Conservation (phyloP, 2,113 vertebrate genomes). For the Gorilla gorilla region DNA sequence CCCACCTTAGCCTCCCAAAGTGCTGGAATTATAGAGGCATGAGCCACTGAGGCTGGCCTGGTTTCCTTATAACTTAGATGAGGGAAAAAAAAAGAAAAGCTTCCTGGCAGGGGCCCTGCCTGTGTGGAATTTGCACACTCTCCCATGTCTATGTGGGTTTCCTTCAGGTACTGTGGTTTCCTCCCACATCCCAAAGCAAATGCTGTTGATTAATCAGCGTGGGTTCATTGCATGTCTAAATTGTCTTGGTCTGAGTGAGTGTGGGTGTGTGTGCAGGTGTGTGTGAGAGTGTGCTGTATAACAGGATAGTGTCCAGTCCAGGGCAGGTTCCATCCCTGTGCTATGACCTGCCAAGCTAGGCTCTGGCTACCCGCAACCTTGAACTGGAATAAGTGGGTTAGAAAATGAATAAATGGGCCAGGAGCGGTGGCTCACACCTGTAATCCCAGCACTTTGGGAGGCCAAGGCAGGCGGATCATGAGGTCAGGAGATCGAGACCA, state of each 20-base stretch:
- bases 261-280: background rate
- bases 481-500: too few relatives aligned
- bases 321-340: background rate
- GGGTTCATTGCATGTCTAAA: background rate
- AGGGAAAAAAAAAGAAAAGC: background rate
- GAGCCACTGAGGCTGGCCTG: too few relatives aligned
- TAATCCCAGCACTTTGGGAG: too few relatives aligned
- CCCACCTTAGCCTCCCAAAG: too few relatives aligned
- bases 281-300: background rate
- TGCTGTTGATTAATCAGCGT: too few relatives aligned
- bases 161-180: background rate
- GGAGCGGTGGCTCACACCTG: too few relatives aligned
- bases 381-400: too few relatives aligned
- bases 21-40: too few relatives aligned
- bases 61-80: background rate
- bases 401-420: too few relatives aligned
- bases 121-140: background rate
- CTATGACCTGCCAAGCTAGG: too few relatives aligned
- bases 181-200: background rate
- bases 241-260: background rate
- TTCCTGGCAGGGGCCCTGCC: background rate
- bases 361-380: too few relatives aligned
- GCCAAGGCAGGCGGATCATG: too few relatives aligned
- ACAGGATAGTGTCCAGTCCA: background rate
- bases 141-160: background rate